Conservation (phyloP, 2,888 invertebrate species). For the Trichopoda pennipes region DNA sequence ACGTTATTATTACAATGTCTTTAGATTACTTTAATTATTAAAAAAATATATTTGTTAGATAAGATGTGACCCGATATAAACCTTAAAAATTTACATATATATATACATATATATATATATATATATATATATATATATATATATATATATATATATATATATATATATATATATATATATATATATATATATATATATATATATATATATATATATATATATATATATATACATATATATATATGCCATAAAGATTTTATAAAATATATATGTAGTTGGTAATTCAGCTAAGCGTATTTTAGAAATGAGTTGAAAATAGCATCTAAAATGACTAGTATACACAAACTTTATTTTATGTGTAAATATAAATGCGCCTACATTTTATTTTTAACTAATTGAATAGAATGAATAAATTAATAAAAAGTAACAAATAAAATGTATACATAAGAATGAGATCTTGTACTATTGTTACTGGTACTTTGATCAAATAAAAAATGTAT, state of each 20-base stretch:
- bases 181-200: background rate
- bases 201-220: background rate
- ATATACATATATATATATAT: background rate
- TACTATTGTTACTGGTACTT: constrained; percentile 4
- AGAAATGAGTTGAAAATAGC: constrained; percentile 48
- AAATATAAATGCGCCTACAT: constrained; percentile 18
- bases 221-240: background rate
- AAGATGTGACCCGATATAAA: background rate
- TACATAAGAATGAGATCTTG: constrained; percentile 43
- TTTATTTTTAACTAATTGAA: background rate
- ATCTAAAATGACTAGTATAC: constrained; percentile 63
- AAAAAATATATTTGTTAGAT: background rate
- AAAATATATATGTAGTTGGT: background rate
- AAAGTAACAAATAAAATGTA: constrained; percentile 23
- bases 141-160: background rate
- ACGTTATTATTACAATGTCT: background rate
- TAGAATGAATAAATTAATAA: no score
- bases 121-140: background rate
- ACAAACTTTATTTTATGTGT: constrained; percentile 17
- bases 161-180: background rate
- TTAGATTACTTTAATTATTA: background rate
- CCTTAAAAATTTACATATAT: background rate
- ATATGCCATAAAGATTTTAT: background rate
- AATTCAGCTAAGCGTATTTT: constrained; percentile 23
- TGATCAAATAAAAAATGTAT: background rate